Percentiles rank a stretch among this genome's conserved stretches.
Conservation (phyloP, 2,113 vertebrate genomes). For the Oreochromis tanganicae region DNA sequence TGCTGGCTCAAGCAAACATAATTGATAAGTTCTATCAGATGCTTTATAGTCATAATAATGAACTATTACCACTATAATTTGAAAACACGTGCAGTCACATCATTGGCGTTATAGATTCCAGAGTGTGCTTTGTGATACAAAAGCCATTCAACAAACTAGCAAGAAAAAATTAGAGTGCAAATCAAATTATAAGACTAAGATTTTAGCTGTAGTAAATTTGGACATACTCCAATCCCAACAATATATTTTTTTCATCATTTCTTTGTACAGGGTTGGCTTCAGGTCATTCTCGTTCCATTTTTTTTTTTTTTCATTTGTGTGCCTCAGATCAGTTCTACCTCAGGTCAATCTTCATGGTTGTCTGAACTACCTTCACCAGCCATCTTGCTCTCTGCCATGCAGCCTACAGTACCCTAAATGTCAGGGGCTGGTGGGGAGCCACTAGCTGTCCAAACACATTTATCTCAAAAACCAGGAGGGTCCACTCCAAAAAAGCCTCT, state of each 20-base stretch:
- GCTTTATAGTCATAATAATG: background rate
- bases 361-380: slow-evolving; percentile 33
- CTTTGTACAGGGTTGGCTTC: background rate
- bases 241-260: background rate
- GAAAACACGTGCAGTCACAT: background rate
- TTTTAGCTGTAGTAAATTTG: background rate
- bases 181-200: background rate
- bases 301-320: background rate
- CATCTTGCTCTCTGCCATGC: background rate
- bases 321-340: background rate
- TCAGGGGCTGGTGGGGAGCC: slow-evolving; percentile 52
- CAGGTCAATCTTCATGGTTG: slow-evolving; percentile 21
- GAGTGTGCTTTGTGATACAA: background rate
- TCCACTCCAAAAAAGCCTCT: background rate
- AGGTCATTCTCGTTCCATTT: background rate
- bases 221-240: background rate
- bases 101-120: background rate
- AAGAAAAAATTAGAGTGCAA: background rate
- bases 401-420: slow-evolving; percentile 52
- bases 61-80: background rate
- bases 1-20: background rate
- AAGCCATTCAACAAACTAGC: background rate
- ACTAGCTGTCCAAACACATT: slow-evolving; percentile 56
- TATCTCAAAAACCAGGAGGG: slow-evolving; percentile 32
- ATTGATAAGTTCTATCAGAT: background rate